These are phyloP conservation scores for Zosterops japonicus DNA, from an alignment of 2,113 vertebrate genomes.

Conservation along the genomic window DNA sequence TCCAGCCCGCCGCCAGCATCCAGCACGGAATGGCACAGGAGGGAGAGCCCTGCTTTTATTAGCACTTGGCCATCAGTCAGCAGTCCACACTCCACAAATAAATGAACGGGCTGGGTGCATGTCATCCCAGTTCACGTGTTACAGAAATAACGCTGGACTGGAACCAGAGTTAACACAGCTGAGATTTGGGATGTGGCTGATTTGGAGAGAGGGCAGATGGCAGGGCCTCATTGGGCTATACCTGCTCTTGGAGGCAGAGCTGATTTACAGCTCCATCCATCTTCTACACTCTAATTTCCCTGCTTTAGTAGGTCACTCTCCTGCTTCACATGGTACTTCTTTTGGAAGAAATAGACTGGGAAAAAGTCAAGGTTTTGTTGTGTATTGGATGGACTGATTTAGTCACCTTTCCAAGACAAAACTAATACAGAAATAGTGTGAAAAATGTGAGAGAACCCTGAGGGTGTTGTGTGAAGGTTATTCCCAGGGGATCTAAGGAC, in stretches of 20 bases:
- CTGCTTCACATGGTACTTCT: not conserved
- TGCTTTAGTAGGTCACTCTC: not conserved
- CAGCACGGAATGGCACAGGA: not conserved
- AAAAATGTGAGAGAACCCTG: not conserved
- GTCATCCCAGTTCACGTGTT: constrained; percentile 2
- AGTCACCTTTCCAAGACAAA: not conserved
- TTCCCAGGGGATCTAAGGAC: not conserved
- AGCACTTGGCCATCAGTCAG: constrained; percentile 10
- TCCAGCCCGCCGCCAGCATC: not conserved
- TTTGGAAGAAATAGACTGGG: not conserved
- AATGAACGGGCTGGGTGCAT: not conserved
- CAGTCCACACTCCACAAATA: constrained; percentile 30
- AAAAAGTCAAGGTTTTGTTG: not conserved
- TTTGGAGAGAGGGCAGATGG: not conserved
- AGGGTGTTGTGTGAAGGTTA: not conserved
- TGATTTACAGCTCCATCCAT: not conserved
- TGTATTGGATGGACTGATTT: not conserved
- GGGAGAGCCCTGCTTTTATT: not conserved
- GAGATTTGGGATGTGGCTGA: not conserved
- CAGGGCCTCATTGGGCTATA: not conserved
- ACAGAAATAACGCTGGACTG: constrained; percentile 40
- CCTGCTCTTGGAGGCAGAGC: not conserved
- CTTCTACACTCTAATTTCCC: not conserved
- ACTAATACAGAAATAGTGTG: not conserved
- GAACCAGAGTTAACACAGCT: constrained; percentile 21